Percentiles rank a stretch among this genome's conserved stretches.
These are phyloP conservation scores for Leucophenga maculata DNA, from an alignment of 2,888 invertebrate genomes.

Conservation along the genomic window DNA sequence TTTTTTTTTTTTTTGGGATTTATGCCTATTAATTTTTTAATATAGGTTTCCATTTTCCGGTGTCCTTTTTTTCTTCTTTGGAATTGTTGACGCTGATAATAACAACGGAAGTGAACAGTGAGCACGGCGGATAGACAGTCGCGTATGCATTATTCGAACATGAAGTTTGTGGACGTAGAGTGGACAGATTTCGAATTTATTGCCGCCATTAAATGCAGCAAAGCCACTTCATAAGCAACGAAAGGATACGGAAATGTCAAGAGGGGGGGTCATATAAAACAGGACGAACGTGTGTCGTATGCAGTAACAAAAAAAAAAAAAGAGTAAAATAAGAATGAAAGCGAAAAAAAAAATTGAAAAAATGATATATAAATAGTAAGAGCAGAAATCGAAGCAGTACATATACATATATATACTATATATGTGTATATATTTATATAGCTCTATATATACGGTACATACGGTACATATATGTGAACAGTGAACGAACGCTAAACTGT, in stretches of 20 bases:
- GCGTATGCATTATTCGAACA: no score
- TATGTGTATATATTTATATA: no score
- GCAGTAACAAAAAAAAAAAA: no score
- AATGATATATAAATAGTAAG: not conserved
- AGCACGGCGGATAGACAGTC: no score
- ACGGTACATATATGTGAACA: no score
- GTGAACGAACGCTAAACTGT: conserved; percentile 52
- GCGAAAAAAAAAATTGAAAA: not conserved
- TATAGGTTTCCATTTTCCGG: no score
- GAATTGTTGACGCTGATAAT: conserved; percentile 11
- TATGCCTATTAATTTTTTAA: no score
- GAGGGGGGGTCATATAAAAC: no score
- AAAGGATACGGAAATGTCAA: not conserved
- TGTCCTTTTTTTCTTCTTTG: not conserved
- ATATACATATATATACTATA: no score
- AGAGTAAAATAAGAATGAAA: not conserved
- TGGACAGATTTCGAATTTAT: conserved; percentile 38
- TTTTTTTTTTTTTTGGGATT: not conserved
- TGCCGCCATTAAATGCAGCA: conserved; percentile 38
- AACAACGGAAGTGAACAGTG: no score
- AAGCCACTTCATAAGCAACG: conserved; percentile 23
- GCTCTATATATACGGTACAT: no score
- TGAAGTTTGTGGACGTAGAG: not conserved
- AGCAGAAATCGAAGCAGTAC: not conserved
- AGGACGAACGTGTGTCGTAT: no score